Evolutionary conservation across 2,113 vertebrate genomes (phyloP), one percentile per base, ranked within the genome.

Genomic region (Pimephales promelas): DNA sequence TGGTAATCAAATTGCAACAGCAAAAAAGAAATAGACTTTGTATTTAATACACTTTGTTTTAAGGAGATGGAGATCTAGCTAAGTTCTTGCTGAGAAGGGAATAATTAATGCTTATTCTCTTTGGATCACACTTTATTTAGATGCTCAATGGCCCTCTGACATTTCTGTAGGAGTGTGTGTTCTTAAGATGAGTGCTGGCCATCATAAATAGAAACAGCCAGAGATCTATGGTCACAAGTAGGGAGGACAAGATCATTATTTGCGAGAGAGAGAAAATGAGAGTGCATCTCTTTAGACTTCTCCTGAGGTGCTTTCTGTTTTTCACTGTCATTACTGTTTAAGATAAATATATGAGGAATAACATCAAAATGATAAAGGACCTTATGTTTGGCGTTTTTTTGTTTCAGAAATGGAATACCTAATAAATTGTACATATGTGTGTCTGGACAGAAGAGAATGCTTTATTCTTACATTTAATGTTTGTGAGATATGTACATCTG

Each of bases 91-190:
- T 87, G 83, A 88, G 88, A 88, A 90, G 83, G 79, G 86, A 88
- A 91, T 91, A 94, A 94, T 94, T 92, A 93, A 92, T 91, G 88
- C 89, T 71, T 57, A 85, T 88, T 90, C 86, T 88, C 89, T 86
- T 81, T 66, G 84, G 80, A 92, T 86, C 84, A 88, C 89, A 86
- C 83, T 82, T 91, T 94, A 93, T 92, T 93, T 91, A 93, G 90
- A 88, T 89, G 88, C 90, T 90, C 84, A 84, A 91, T 89, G 90
- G 85, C 86, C 87, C 83, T 86, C 82, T 93, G 92, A 91, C 91
- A 92, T 92, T 89, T 76, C 73, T 79, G 83, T 78, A 62, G 73
- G 56, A 64, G 82, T 57, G 75, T 80, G 62, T 88, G 28, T 83
- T 86, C 74, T 75, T 59, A 64, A 49, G 66, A 71, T 83, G 66